These are phyloP conservation scores for Bos indicus DNA, from an alignment of 2,113 vertebrate genomes.

Conservation along the genomic window DNA sequence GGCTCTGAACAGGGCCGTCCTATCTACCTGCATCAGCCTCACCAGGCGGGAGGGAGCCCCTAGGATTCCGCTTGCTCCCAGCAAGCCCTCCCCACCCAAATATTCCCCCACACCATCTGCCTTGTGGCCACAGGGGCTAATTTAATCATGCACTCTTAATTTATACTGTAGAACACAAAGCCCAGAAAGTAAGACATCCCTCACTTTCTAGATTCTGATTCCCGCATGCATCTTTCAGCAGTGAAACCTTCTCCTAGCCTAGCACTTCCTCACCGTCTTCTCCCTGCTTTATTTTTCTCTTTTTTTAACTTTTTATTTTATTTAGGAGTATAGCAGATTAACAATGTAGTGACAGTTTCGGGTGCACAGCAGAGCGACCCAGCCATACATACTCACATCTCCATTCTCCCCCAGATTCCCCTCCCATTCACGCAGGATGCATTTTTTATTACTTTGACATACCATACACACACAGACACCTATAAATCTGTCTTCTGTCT, in stretches of 20 bases:
- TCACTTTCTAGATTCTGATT: neutral
- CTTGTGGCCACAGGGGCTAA: neutral
- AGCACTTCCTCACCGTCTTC: neutral
- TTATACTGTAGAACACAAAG: neutral
- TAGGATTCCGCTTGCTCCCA: neutral
- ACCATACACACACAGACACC: neutral
- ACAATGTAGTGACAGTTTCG: accelerated
- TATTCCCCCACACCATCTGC: neutral
- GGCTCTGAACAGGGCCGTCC: neutral
- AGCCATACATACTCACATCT: neutral
- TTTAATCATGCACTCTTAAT: neutral
- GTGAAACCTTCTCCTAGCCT: neutral
- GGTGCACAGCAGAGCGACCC: neutral
- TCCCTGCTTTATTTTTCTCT: neutral
- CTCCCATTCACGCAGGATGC: neutral
- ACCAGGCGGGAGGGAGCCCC: neutral
- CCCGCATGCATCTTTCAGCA: neutral
- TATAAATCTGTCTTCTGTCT: neutral
- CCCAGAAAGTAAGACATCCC: neutral
- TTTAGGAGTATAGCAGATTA: neutral
- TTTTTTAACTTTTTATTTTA: neutral
- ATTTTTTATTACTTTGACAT: neutral
- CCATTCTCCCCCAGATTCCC: neutral
- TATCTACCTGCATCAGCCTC: neutral
- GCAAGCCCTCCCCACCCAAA: neutral